Evolutionary conservation across 2,888 invertebrate species (phyloP).

Genomic region (Ernsta delagoae): DNA sequence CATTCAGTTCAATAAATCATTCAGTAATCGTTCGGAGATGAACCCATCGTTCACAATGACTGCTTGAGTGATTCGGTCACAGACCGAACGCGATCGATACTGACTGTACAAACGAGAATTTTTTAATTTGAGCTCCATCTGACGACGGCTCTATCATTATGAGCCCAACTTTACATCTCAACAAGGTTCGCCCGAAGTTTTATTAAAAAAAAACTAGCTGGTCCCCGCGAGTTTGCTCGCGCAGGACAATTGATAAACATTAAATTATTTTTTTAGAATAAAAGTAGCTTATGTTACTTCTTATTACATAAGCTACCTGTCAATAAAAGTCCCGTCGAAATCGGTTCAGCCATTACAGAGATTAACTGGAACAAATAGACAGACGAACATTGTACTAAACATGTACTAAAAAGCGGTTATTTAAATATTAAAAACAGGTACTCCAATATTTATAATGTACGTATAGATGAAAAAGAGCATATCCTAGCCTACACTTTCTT

Average conservation of each 20-base stretch:
- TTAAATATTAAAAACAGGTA: too few relatives aligned
- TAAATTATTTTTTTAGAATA: too few relatives aligned
- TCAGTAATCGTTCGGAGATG: background rate
- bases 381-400: too few relatives aligned
- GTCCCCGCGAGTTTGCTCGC: too few relatives aligned
- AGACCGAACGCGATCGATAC: conserved; percentile 7
- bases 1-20: background rate
- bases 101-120: background rate
- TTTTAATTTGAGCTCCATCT: background rate
- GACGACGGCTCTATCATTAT: background rate
- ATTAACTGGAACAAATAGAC: too few relatives aligned
- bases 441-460: too few relatives aligned
- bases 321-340: too few relatives aligned
- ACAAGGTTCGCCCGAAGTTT: background rate
- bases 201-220: background rate
- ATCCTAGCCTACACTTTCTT: too few relatives aligned
- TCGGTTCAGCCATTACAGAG: too few relatives aligned
- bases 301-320: background rate
- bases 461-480: too few relatives aligned
- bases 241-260: too few relatives aligned
- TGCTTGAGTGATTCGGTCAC: background rate
- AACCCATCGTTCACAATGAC: background rate
- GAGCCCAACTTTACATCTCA: background rate
- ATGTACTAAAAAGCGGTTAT: too few relatives aligned
- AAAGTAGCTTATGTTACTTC: background rate